phyloP scores from a whole-genome alignment of 2,797 vertebrate species.

The Chloroceryle amazona region DNA sequence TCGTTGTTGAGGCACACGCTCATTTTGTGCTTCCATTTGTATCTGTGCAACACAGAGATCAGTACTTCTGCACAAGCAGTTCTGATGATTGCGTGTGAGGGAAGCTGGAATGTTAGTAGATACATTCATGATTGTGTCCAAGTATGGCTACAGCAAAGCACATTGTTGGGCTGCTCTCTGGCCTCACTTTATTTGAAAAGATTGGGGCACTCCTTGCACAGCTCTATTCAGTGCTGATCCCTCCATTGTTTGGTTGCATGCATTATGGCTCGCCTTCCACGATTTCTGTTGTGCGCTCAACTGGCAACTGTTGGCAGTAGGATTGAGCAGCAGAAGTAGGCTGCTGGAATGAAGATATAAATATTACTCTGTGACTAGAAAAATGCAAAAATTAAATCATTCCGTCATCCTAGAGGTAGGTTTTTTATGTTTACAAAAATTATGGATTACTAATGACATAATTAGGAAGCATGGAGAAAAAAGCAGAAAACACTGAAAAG shows the following conservation, averaged over 20 bases:
- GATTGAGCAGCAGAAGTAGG: not conserved
- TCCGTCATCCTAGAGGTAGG: not conserved
- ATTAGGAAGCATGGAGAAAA: not conserved
- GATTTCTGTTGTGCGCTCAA: not conserved
- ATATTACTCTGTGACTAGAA: not conserved
- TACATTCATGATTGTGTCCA: not conserved
- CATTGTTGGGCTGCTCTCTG: not conserved
- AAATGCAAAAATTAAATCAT: not conserved
- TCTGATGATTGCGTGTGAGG: not conserved
- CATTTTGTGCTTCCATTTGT: constrained; percentile 20
- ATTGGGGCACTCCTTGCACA: not conserved
- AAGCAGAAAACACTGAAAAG: not conserved
- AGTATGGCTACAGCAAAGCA: not conserved
- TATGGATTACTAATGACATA: not conserved
- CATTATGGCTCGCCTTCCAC: not conserved
- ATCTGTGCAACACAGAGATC: not conserved
- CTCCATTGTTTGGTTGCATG: constrained; percentile 2
- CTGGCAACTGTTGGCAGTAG: not conserved
- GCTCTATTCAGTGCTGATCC: constrained; percentile 8
- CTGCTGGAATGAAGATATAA: not conserved
- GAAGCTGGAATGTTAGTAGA: not conserved
- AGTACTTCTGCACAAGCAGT: not conserved
- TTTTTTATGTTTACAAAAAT: not conserved
- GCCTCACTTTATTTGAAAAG: constrained; percentile 1
- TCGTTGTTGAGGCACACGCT: not conserved